Percentiles rank a stretch among this genome's conserved stretches.
phyloP scores from a whole-genome alignment of 2,113 vertebrate genomes.

The Ginglymostoma cirratum region DNA sequence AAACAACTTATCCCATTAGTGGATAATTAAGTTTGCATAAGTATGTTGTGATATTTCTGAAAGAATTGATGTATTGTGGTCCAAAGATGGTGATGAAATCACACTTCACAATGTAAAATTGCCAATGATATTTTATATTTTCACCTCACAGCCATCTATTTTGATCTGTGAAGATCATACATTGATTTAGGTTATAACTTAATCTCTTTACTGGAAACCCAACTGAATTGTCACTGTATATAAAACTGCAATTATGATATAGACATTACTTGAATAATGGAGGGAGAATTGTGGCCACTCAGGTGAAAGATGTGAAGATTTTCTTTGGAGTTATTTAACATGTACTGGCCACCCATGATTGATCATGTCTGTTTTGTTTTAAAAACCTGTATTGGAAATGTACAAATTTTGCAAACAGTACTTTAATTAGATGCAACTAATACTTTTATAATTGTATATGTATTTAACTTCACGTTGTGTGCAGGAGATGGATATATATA shows the following conservation, averaged over 20 bases:
- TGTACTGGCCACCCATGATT: background rate
- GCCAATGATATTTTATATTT: background rate
- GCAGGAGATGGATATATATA: background rate
- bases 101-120: background rate
- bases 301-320: conserved; percentile 28
- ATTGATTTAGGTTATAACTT: conserved; percentile 8
- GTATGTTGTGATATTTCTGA: background rate
- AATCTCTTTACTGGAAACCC: background rate
- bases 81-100: background rate
- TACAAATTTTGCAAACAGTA: conserved; percentile 14
- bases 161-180: background rate
- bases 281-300: background rate
- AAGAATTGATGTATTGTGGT: conserved; percentile 19
- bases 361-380: background rate
- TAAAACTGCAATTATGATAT: background rate
- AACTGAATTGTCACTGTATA: background rate
- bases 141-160: background rate
- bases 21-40: conserved; percentile 17
- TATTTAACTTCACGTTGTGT: conserved; percentile 16
- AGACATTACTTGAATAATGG: conserved; percentile 31
- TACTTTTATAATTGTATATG: conserved; percentile 24
- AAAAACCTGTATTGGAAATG: background rate
- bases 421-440: conserved; percentile 10
- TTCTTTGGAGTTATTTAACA: conserved; percentile 24
- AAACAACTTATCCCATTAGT: background rate